phyloP scores from a whole-genome alignment of 2,797 vertebrate genomes.

The Sebastes hubbsi region DNA sequence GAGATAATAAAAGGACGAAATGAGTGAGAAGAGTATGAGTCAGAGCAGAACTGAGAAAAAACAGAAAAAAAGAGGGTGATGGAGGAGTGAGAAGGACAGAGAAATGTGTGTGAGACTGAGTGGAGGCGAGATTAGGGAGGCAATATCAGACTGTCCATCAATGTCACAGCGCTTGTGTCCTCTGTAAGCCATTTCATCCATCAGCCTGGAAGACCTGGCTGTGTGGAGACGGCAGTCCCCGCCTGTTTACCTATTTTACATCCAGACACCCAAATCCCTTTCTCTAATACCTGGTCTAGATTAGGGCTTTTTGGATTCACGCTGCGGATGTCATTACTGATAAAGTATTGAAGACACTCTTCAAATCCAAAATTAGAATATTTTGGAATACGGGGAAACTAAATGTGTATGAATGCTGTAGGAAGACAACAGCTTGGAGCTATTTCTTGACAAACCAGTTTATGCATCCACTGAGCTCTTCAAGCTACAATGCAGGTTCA shows the following conservation, averaged over 20 bases:
- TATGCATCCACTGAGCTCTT: neutral
- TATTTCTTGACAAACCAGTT: neutral
- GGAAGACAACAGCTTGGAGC: neutral
- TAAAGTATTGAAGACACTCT: neutral
- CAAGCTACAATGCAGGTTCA: neutral
- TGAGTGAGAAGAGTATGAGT: slow-evolving; percentile 21
- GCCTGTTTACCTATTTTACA: slow-evolving; percentile 62
- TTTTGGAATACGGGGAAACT: neutral
- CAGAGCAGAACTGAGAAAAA: slow-evolving; percentile 25
- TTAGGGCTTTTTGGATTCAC: slow-evolving; percentile 19
- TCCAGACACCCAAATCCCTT: slow-evolving; percentile 27
- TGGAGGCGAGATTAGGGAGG: slow-evolving; percentile 70
- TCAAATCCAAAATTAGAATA: neutral
- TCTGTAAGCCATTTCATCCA: slow-evolving; percentile 75
- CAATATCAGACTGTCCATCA: slow-evolving; percentile 82
- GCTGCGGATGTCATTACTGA: slow-evolving; percentile 1
- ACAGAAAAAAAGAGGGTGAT: slow-evolving; percentile 9
- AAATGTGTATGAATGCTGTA: neutral
- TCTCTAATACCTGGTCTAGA: slow-evolving; percentile 26
- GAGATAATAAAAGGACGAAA: slow-evolving; percentile 26
- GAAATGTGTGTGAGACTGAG: slow-evolving; percentile 39
- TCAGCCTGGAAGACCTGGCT: slow-evolving; percentile 57
- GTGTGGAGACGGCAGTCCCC: slow-evolving; percentile 2
- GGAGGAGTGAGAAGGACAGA: slow-evolving; percentile 35
- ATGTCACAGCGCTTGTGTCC: slow-evolving; percentile 72